These are phyloP conservation scores for Mus spretus DNA, from an alignment of 2,797 vertebrate species.

Conservation along the genomic window DNA sequence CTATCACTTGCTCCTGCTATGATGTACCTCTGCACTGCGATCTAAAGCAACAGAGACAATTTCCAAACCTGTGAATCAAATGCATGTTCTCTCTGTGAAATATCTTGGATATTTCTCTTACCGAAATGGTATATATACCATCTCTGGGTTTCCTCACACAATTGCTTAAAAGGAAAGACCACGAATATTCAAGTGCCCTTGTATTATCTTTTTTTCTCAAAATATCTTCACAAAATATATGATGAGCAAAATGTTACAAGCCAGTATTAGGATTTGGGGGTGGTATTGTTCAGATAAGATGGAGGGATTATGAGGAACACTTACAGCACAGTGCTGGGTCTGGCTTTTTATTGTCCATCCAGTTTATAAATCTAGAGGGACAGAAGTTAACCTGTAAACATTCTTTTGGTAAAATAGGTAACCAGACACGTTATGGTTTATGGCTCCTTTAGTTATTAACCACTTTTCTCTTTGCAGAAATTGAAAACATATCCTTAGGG, in stretches of 20 bases:
- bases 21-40: neutral
- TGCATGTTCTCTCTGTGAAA: neutral
- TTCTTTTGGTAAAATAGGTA: constrained; percentile 29
- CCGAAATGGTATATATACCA: neutral
- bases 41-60: neutral
- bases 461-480: constrained; percentile 47
- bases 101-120: neutral
- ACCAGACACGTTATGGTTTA: neutral
- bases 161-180: neutral
- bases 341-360: neutral
- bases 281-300: too few species aligned
- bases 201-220: constrained; percentile 40
- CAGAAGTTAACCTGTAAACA: constrained; percentile 40
- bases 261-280: neutral
- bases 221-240: neutral
- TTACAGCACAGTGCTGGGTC: neutral
- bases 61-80: neutral
- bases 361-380: neutral
- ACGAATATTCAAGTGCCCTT: neutral
- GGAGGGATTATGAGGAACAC: neutral
- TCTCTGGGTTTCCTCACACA: constrained; percentile 7
- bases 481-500: constrained; percentile 1
- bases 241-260: too few species aligned
- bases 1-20: neutral
- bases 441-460: constrained; percentile 11